Percentiles rank a stretch among this genome's conserved stretches.
These are phyloP conservation scores for Cyclargus thomasi DNA, from an alignment of 1,140 invertebrate genomes.

Conservation along the genomic window DNA sequence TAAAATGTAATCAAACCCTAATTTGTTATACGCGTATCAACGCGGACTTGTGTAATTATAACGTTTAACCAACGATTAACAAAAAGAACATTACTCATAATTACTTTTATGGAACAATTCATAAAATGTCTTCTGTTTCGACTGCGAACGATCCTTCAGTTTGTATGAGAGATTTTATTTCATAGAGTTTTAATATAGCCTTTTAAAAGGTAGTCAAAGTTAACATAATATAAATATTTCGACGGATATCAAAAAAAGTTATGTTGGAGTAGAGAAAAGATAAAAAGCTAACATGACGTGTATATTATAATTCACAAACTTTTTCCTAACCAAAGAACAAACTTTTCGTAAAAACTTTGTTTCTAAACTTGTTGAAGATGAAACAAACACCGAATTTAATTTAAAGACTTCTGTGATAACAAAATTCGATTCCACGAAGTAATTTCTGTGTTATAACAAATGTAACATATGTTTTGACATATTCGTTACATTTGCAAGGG, in stretches of 20 bases:
- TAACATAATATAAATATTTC: neutral
- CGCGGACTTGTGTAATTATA: conserved; percentile 8
- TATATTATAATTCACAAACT: neutral
- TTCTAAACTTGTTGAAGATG: neutral
- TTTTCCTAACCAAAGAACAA: neutral
- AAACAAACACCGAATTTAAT: neutral
- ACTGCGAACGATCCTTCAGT: too few species aligned
- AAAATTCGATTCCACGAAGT: neutral
- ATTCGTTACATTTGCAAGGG: neutral
- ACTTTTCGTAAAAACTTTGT: neutral
- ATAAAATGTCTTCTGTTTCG: neutral
- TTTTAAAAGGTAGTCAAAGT: too few species aligned
- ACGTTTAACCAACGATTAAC: conserved; percentile 9
- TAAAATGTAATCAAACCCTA: conserved; percentile 58
- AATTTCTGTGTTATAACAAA: neutral
- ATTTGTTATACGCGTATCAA: conserved; percentile 32
- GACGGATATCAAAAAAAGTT: neutral
- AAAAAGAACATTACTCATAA: neutral
- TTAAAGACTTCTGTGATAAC: neutral
- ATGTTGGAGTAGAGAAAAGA: too few species aligned
- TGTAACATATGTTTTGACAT: neutral
- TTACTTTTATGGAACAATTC: neutral
- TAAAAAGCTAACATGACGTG: neutral
- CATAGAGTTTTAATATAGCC: too few species aligned
- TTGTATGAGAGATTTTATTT: too few species aligned